These are phyloP conservation scores for Macaca nemestrina DNA, from an alignment of 2,113 vertebrate genomes.

Conservation along the genomic window DNA sequence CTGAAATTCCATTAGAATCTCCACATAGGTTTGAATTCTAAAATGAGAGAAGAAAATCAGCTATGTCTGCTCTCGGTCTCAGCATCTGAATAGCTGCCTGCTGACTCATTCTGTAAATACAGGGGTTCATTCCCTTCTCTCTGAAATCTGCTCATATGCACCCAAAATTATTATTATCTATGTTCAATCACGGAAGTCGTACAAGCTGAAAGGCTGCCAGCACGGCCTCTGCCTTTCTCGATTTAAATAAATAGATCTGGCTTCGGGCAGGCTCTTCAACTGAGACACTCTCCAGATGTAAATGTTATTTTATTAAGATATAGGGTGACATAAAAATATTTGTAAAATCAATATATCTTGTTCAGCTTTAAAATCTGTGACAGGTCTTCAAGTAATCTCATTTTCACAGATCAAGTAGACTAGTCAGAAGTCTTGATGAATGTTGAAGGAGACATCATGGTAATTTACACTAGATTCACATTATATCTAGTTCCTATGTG, in stretches of 20 bases:
- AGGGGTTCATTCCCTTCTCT: conserved; percentile 44
- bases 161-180: conserved; percentile 57
- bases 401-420: conserved; percentile 41
- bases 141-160: neutral
- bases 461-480: conserved; percentile 54
- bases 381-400: conserved; percentile 48
- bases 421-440: conserved; percentile 8
- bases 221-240: neutral
- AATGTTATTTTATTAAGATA: conserved; percentile 73
- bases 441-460: neutral
- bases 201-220: conserved; percentile 29
- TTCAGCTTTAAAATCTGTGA: conserved; percentile 51
- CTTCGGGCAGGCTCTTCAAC: conserved; percentile 33
- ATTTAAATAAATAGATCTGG: conserved; percentile 61
- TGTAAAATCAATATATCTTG: conserved; percentile 67
- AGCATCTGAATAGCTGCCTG: conserved; percentile 24
- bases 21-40: neutral
- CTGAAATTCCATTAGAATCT: conserved; percentile 24
- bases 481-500: conserved; percentile 40
- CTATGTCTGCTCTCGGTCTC: neutral
- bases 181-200: neutral
- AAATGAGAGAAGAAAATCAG: neutral
- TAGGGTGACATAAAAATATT: conserved; percentile 65
- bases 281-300: conserved; percentile 46
- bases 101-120: conserved; percentile 40